A percentile compares a stretch with the other conserved stretches of the same genome.
phyloP scores from a whole-genome alignment of 2,888 invertebrate species.

The Augiades crinisus region DNA sequence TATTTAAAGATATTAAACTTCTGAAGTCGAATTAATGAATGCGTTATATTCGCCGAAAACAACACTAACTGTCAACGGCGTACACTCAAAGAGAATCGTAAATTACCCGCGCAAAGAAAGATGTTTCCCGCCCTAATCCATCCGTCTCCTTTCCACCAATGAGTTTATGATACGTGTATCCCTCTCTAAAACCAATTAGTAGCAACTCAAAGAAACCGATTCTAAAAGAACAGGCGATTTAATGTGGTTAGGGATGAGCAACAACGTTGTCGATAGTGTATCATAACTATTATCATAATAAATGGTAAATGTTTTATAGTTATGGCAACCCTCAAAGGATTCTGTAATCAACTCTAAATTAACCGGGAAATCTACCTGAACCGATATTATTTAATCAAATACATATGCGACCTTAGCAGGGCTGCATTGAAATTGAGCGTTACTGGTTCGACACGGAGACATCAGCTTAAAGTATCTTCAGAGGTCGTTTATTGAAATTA shows the following conservation, averaged over 20 bases:
- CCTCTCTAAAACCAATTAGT: constrained; percentile 40
- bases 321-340: too few species aligned
- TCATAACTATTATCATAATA: background rate
- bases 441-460: too few species aligned
- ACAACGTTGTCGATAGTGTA: constrained; percentile 14
- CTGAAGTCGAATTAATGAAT: constrained; percentile 63
- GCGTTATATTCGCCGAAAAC: constrained; percentile 63
- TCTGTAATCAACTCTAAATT: too few species aligned
- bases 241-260: constrained; percentile 32
- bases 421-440: too few species aligned
- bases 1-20: constrained; percentile 52
- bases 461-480: too few species aligned
- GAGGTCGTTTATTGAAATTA: too few species aligned
- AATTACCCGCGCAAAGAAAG: constrained; percentile 60
- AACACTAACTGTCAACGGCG: constrained; percentile 56
- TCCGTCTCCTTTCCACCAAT: constrained; percentile 41
- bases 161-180: constrained; percentile 26
- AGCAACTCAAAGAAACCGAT: constrained; percentile 41
- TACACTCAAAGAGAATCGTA: constrained; percentile 43
- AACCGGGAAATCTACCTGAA: too few species aligned
- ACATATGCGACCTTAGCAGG: too few species aligned
- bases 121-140: constrained; percentile 62
- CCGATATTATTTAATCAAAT: too few species aligned
- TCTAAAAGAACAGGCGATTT: constrained; percentile 36
- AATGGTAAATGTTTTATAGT: constrained; percentile 4